Base-by-base conservation (phyloP, 2,888 invertebrate genomes). In the Herminia tarsipennalis region DNA sequence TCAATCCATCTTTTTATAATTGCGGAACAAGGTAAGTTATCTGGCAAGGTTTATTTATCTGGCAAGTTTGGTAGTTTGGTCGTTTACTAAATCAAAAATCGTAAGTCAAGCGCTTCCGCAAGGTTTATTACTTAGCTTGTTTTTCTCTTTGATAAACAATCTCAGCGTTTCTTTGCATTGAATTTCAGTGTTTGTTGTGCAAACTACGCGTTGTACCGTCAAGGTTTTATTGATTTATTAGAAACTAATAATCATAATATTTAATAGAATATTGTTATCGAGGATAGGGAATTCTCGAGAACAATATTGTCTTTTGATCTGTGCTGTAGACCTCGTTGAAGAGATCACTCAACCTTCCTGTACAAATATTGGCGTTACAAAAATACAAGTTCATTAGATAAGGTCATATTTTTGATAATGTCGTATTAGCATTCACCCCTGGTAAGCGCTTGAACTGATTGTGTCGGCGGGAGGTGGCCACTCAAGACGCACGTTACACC, bases 141-240 rank as follows among this genome's bases (percentile, higher is more conserved):
- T 78, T 76, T 72, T 75, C 54, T 72, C 70, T 74, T 75, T 77
- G 70, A 74, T 76, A 78, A 83, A 81, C 78, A 81, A 76, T 73
- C 65, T 64, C 64, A 69, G 60, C 70, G 72, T 72, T 78, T 76
- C 81, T 82, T 84, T 81, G 80, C 78, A 82, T 79, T 81, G 80
- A 73, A 78, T 60, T 60, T 55, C 43, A 9, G 52, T 64, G 60
- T 67, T 67, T 64, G 52, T 42, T 39, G 46, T 35, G 50, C 49
- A 52, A 57, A 60, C 57, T 48, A 50, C 30, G 32, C 20, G 34
- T 22, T 36, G 38, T 29, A n/a, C 39, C 38, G 34, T 54, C 47
- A 35, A 60, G 27, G 49, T 59, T n/a, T 63, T 53, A 54, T 63
- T 56, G 56, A 66, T 65, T 63, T 54, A 45, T 48, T 52, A 38